Evolutionary conservation across 2,888 invertebrate species (phyloP).

Genomic region (Sinodicranocentrus sp.): DNA sequence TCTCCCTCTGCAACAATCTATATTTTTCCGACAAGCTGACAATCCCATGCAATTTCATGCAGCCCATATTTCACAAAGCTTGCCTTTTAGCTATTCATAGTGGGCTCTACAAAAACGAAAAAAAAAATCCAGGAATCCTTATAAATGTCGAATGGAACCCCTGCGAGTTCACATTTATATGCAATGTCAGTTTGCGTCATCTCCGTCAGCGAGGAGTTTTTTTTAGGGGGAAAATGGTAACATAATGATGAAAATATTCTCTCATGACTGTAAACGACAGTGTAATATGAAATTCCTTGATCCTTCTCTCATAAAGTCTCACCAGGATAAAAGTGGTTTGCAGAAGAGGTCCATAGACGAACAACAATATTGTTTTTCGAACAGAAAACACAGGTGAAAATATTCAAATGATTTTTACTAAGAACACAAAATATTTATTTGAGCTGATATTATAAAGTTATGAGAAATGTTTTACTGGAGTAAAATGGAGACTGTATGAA

Average conservation of each 20-base stretch:
- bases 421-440: conserved; percentile 25
- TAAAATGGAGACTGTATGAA: no score
- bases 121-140: conserved; percentile 4
- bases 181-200: conserved; percentile 9
- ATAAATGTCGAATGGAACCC: neutral
- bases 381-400: conserved; percentile 41
- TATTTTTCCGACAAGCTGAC: conserved; percentile 42
- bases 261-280: conserved; percentile 49
- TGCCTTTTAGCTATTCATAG: conserved; percentile 21
- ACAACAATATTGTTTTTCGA: conserved; percentile 11
- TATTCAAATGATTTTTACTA: conserved; percentile 47
- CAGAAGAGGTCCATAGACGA: no score
- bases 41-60: conserved; percentile 50
- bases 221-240: neutral
- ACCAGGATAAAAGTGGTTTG: conserved; percentile 13
- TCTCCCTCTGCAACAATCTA: neutral
- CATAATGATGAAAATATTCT: conserved; percentile 26
- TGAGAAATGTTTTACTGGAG: conserved; percentile 11
- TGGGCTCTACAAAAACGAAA: conserved; percentile 11
- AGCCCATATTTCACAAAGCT: conserved; percentile 36
- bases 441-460: neutral
- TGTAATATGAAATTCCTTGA: conserved; percentile 55
- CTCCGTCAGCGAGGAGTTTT: neutral
- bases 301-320: conserved; percentile 3
- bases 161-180: conserved; percentile 16